A percentile compares a stretch with the other conserved stretches of the same genome.
Conservation (phyloP, 2,113 vertebrate genomes). For the Sebastes fasciatus region DNA sequence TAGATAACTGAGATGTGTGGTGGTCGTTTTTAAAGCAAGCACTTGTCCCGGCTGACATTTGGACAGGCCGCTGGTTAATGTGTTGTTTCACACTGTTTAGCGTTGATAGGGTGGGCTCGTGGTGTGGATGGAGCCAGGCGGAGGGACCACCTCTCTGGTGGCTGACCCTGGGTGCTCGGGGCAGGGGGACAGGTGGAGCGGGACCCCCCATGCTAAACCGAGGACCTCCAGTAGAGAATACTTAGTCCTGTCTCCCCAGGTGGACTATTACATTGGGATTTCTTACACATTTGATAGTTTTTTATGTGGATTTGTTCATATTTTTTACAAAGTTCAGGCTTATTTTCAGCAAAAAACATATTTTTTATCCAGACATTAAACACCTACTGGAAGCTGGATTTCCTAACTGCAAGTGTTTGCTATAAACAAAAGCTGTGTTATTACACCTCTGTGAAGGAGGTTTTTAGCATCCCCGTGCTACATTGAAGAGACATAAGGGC, state of each 20-base stretch:
- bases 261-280: not conserved
- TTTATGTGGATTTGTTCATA: not conserved
- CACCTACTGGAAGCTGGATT: not conserved
- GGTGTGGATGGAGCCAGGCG: conserved; percentile 64
- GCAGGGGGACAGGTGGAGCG: conserved; percentile 78
- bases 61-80: conserved; percentile 76
- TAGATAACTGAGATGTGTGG: conserved; percentile 50
- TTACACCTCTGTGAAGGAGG: conserved; percentile 46
- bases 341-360: not conserved
- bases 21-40: conserved; percentile 67
- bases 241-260: conserved; percentile 16
- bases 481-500: conserved; percentile 62
- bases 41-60: conserved; percentile 77
- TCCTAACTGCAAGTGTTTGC: conserved; percentile 5
- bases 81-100: conserved; percentile 85
- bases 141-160: conserved; percentile 73
- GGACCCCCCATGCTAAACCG: conserved; percentile 70
- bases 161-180: conserved; percentile 71
- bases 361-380: not conserved
- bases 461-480: conserved; percentile 51
- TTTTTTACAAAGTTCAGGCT: no score
- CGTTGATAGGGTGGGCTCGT: conserved; percentile 65
- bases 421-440: conserved; percentile 45
- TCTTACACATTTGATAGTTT: not conserved
- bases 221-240: conserved; percentile 67